Percentiles rank a stretch among this genome's conserved stretches.
Conservation (phyloP, 2,797 vertebrate species). For the Ciconia nigra region DNA sequence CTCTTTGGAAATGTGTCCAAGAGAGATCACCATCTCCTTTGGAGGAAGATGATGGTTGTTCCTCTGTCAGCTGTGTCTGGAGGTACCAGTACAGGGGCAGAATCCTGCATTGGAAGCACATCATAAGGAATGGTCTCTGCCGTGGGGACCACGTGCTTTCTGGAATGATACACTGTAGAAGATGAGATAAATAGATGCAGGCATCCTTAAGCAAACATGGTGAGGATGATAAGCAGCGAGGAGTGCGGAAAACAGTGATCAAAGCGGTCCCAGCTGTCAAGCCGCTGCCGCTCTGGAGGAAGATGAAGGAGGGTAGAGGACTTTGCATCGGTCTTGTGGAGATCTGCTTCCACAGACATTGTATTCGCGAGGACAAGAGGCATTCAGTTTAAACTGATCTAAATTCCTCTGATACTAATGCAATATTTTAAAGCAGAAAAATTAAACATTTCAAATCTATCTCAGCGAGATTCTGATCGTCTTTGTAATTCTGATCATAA, state of each 20-base stretch:
- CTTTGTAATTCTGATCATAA: background rate
- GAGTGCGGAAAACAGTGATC: background rate
- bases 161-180: background rate
- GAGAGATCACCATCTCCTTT: background rate
- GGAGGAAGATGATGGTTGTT: background rate
- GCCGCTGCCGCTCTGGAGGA: background rate
- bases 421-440: background rate
- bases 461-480: background rate
- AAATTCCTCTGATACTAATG: background rate
- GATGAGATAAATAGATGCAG: background rate
- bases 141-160: rapidly evolving
- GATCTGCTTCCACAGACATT: background rate
- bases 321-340: background rate
- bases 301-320: background rate
- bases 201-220: background rate
- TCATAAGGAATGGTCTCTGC: background rate
- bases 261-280: background rate
- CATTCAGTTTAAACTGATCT: background rate
- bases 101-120: rapidly evolving
- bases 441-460: background rate
- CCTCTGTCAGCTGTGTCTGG: background rate
- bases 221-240: background rate
- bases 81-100: background rate
- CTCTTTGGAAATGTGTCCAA: rapidly evolving
- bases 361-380: background rate